Percentiles rank a stretch among this genome's conserved stretches.
Evolutionary conservation across 2,888 invertebrate species (phyloP).

Genomic region (Tiphia femorata): DNA sequence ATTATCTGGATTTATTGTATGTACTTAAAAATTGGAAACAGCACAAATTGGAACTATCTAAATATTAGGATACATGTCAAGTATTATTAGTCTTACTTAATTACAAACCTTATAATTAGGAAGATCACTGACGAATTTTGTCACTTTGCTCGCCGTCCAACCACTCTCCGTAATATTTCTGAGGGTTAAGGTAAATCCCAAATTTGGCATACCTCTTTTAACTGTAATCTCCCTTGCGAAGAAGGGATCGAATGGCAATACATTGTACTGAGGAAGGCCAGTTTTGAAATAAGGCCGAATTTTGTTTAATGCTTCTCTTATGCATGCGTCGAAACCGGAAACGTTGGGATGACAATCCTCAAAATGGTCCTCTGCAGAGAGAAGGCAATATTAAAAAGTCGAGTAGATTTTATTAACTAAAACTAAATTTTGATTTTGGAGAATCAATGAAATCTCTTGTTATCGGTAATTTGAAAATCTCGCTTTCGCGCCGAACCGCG

Average conservation of each 20-base stretch:
- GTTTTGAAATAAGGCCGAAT: constrained; percentile 79
- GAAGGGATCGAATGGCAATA: constrained; percentile 85
- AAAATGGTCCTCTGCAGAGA: constrained; percentile 67
- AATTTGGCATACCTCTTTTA: constrained; percentile 74
- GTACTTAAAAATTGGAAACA: too few relatives aligned
- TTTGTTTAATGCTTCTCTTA: constrained; percentile 80
- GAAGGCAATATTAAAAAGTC: too few relatives aligned
- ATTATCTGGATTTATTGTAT: too few relatives aligned
- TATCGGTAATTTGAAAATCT: too few relatives aligned
- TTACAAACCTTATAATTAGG: constrained; percentile 57
- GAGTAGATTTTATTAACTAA: too few relatives aligned
- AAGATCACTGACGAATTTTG: constrained; percentile 75
- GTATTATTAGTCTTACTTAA: not conserved
- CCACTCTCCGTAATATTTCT: constrained; percentile 82
- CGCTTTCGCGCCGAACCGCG: too few relatives aligned
- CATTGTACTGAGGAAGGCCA: constrained; percentile 80
- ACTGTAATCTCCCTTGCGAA: constrained; percentile 77
- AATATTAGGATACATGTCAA: too few relatives aligned
- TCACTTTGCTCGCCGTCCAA: constrained; percentile 82
- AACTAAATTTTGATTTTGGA: too few relatives aligned
- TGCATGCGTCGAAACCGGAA: constrained; percentile 79
- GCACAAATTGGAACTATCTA: too few relatives aligned
- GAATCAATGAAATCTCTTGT: too few relatives aligned
- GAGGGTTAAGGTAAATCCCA: constrained; percentile 80
- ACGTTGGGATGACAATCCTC: constrained; percentile 75